Evolutionary conservation across 1,140 invertebrate genomes (phyloP), one percentile per base, ranked within the genome.

Genomic region (Pogonomyrmex californicus): DNA sequence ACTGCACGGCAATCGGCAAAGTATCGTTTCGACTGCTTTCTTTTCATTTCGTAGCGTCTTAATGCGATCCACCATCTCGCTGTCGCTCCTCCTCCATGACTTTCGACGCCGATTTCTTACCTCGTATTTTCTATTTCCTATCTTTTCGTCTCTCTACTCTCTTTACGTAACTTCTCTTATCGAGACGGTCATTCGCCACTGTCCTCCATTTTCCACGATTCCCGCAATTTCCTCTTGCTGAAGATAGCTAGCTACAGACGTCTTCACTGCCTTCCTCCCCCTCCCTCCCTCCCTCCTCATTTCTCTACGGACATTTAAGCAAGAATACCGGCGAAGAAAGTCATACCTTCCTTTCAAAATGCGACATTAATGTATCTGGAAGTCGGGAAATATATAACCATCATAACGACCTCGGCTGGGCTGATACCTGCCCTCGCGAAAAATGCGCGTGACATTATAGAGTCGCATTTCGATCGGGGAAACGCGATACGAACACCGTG

Each of bases 81-180:
- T 30, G 62, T 10, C 77, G n/a, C 14, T 2, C 33, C 60, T 2
- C 62, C n/a, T 38, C n/a, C 44, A 14, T 49, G 49, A 68, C 78
- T 41, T 70, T 30, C 78, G 14, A 70, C 78, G 78, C 63, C 65
- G 78, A 81, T 81, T 70, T 81, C 78, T 81, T 70, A 81, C 78
- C 5, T 81, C 63, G 78, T 58, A 81, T 81, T 70, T 70, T 70
- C 78, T 70, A 81, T 81, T 81, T 70, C 65, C 78, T 70, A 70
- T 81, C 49, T 70, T 33, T 70, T 58, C 38, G 33, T 56, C 49
- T 68, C 23, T 23, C 23, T 68, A 68, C 23, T 81, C 77, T 70
- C 77, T 81, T 81, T 81, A 47, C 62, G 77, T 70, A 81, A 79
- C 77, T 81, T 81, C 5, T 49, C 65, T 81, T 81, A 81, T 81